phyloP scores from a whole-genome alignment of 2,888 invertebrate species.

The Lamproptera curius region DNA sequence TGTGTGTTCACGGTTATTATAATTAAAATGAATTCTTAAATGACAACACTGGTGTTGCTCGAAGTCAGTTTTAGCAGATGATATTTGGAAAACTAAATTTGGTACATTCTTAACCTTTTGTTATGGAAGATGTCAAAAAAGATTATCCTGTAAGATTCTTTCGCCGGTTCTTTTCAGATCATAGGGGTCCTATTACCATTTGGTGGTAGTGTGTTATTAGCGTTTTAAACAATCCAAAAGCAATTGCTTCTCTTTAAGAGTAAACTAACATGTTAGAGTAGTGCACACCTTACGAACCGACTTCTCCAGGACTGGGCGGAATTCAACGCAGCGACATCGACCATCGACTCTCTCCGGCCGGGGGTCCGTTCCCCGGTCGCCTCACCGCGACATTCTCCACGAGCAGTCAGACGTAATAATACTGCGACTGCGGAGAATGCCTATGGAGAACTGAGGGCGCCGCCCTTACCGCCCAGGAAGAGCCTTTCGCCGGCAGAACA shows the following conservation, averaged over 20 bases:
- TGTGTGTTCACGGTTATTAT: no score
- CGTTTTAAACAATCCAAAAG: neutral
- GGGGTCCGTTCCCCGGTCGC: conserved; percentile 75
- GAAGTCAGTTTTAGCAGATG: no score
- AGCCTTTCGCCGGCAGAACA: conserved; percentile 69
- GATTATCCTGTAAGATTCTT: no score
- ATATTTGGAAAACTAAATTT: no score
- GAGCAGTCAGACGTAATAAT: neutral
- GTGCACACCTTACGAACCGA: neutral
- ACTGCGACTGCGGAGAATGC: conserved; percentile 52
- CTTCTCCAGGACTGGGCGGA: conserved; percentile 77
- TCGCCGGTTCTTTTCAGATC: no score
- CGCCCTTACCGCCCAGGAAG: conserved; percentile 79
- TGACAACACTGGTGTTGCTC: no score
- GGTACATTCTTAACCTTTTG: no score
- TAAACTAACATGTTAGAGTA: neutral
- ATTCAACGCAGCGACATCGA: conserved; percentile 81
- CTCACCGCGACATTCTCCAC: conserved; percentile 74
- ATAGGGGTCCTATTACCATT: no score
- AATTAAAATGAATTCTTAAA: no score
- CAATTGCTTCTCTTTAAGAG: no score
- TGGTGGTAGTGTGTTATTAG: no score
- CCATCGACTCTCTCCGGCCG: conserved; percentile 75
- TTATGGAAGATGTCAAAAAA: no score
- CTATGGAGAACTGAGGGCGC: conserved; percentile 62